Base-by-base conservation (phyloP, 2,888 invertebrate species). In the Netelia virgata region DNA sequence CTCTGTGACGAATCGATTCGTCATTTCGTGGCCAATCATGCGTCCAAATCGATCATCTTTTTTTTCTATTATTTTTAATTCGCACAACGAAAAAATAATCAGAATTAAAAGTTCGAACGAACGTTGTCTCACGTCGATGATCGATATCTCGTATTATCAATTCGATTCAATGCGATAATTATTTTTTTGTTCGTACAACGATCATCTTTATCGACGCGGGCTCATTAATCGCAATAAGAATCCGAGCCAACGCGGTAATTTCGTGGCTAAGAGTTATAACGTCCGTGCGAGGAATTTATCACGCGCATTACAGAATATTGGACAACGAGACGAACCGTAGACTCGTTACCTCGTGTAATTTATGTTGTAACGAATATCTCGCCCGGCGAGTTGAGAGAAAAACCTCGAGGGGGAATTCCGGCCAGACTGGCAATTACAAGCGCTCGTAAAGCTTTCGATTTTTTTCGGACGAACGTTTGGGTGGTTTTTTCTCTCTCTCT, bases 1-100 rank as follows among this genome's bases (percentile, higher is more conserved):
- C n/a, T 28, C 20, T 47, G 72, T 64, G 83, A 76, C 80, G 57
- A 84, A 84, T 84, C 80, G 72, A 80, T 80, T 73, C 59, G 72
- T 76, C 72, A 47, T 11, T 47, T 55, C 53, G 68, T 5, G 70
- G 18, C 50, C 41, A 53, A 79, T 74, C 36, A 68, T 36, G 41
- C 43, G n/a, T 66, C 47, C 50, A 23, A 59, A 59, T 47, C 70
- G 50, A 76, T 75, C 63, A 50, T 23, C 36, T 69, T 63, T 57
- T 36, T 36, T 36, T 36, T 36, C 6, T 36, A n/a, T 69, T 41
- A 41, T 47, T 18, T 36, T 8, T 20, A 10, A 74, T 50, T 74
- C 14, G 41, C 20, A 14, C 16, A 66, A 2, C 11, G 28, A 10
- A 78, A 53, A 47, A 23, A 47, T 9, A 10, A 20, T 8, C 50